Evolutionary conservation across 53 echinoderm and acorn worm genomes (phyloP), one percentile per base, ranked within the genome.

Genomic region (Apostichopus leukothele): DNA sequence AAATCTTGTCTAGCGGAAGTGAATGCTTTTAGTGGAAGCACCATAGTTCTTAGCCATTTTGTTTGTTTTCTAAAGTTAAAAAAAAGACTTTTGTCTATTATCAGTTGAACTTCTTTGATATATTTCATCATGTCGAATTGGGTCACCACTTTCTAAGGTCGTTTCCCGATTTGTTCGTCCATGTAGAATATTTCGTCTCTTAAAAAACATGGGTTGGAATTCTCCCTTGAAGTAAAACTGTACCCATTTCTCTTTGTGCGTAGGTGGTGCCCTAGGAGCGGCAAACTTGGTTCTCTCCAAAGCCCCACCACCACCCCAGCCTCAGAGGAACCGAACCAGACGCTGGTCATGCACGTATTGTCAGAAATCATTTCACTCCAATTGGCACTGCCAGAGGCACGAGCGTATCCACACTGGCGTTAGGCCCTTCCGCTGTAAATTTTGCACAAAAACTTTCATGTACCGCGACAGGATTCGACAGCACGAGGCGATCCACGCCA

Each of bases 331-430:
- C 9, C 54, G 55, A 18, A 59, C 13, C n/a, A 71, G 71, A 71
- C 71, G 71, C 21, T 71, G 71, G 71, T 11, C 60, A 5, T 81
- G 81, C 53, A 54, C 59, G 54, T 81, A 50, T 51, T 81, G 81
- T 20, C 81, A 59, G 54, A 81, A 81, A 54, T 16, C 21, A 8
- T 81, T 81, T 81, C 81, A 81, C 55, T 54, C 81, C 54, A 81
- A 51, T 81, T 81, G 81, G 81, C 81, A 81, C 81, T 81, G 81
- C 59, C 19, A 81, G 81, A 54, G 81, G 60, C 81, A 81, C n/a
- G 81, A 81, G 59, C 81, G 81, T 81, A 22, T 59, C 8, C 81
- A 81, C 81, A 81, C 81, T 7, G 81, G 81, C 6, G 21, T 59
- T 21, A 81, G 22, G 55, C 81, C 81, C 81, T 81, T 81, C 21